A percentile compares a stretch with the other conserved stretches of the same genome.
Conservation (phyloP, 2,113 vertebrate genomes). For the Carollia perspicillata region DNA sequence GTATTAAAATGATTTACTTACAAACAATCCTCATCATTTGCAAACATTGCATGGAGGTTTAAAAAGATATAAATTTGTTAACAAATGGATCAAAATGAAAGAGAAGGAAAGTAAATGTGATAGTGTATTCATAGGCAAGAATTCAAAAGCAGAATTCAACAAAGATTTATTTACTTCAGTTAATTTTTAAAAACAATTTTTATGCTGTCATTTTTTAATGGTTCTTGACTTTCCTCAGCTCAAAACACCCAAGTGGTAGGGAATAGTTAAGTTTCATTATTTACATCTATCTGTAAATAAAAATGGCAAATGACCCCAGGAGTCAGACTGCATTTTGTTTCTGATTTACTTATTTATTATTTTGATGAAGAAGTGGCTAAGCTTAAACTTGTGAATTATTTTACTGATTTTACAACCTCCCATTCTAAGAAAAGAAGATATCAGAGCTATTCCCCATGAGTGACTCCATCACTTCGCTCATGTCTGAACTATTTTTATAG, state of each 20-base stretch:
- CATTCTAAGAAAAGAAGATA: slow-evolving; percentile 28
- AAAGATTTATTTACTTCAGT: not conserved
- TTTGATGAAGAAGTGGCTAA: not conserved
- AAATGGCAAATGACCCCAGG: not conserved
- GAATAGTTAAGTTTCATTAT: not conserved
- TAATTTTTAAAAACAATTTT: not conserved
- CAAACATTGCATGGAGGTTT: not conserved
- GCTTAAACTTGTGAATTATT: not conserved
- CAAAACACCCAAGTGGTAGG: not conserved
- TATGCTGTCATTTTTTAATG: not conserved
- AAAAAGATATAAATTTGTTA: not conserved
- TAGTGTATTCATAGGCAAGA: not conserved
- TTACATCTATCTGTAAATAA: not conserved
- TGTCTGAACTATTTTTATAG: slow-evolving; percentile 66
- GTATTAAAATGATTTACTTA: not conserved
- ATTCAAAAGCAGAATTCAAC: not conserved
- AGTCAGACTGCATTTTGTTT: not conserved
- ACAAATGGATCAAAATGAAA: not conserved
- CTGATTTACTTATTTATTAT: not conserved
- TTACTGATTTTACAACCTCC: slow-evolving; percentile 2
- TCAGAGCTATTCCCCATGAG: slow-evolving; percentile 32
- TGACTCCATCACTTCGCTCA: slow-evolving; percentile 56
- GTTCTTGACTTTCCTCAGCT: not conserved
- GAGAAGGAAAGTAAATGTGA: not conserved
- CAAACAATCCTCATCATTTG: not conserved